These are phyloP conservation scores for Gallinago paraguaiae DNA, from an alignment of 2,113 vertebrate genomes.

Conservation along the genomic window DNA sequence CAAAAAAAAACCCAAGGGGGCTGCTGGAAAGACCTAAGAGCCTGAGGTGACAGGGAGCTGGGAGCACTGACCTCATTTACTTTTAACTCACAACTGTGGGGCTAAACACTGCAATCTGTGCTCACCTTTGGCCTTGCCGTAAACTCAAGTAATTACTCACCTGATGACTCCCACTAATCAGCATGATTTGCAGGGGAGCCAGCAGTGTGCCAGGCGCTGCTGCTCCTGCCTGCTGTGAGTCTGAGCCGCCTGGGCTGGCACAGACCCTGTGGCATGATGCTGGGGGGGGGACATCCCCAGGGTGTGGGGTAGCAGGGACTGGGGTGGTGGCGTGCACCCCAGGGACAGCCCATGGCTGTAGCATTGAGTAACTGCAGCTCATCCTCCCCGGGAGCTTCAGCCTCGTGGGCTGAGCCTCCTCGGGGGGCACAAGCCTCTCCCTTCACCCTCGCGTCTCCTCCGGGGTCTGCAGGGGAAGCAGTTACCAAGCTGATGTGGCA, in stretches of 20 bases:
- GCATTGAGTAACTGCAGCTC: not conserved
- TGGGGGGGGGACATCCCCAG: not conserved
- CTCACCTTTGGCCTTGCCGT: not conserved
- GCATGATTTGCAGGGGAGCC: rapidly evolving
- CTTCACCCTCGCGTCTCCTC: not conserved
- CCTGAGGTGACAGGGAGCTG: not conserved
- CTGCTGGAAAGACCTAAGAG: not conserved
- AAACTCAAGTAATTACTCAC: not conserved
- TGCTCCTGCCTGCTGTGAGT: not conserved
- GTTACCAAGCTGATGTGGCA: not conserved
- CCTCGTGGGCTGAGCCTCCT: not conserved
- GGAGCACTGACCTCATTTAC: not conserved
- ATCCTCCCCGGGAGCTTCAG: rapidly evolving
- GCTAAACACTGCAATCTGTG: not conserved
- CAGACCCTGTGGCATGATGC: not conserved
- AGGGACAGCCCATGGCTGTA: rapidly evolving
- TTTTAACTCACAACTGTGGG: not conserved
- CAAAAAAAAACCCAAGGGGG: not conserved
- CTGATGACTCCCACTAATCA: not conserved
- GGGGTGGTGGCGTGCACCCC: rapidly evolving
- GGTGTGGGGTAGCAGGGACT: not conserved
- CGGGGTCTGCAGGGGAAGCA: not conserved
- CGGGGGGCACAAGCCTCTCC: not conserved
- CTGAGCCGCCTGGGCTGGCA: not conserved
- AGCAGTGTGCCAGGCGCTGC: rapidly evolving